These are phyloP conservation scores for Samia ricini DNA, from an alignment of 1,140 invertebrate genomes.

Conservation along the genomic window DNA sequence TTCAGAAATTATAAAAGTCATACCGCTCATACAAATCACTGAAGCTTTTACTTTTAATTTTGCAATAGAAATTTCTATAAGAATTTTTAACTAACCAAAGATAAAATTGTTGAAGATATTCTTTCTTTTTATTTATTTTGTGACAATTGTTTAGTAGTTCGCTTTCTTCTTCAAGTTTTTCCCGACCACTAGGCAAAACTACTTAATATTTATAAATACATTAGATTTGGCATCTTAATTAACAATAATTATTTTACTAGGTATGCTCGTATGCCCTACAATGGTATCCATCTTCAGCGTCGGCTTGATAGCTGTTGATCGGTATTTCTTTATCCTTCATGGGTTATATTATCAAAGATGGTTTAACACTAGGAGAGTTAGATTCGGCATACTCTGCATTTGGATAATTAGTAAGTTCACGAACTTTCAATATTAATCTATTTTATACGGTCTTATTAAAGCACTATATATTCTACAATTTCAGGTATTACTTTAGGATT, in stretches of 20 bases:
- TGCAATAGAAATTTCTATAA: neutral
- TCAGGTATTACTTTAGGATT: constrained; percentile 77
- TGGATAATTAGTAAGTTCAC: constrained; percentile 75
- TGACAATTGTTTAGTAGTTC: neutral
- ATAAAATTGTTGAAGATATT: too few species aligned
- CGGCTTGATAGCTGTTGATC: constrained; percentile 78
- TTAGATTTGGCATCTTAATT: neutral
- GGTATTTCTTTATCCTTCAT: constrained; percentile 79
- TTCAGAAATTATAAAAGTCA: too few species aligned
- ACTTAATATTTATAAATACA: neutral
- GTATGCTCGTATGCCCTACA: constrained; percentile 78
- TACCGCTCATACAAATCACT: too few species aligned
- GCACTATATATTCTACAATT: constrained; percentile 27
- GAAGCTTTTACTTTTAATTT: neutral
- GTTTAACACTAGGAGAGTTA: constrained; percentile 75
- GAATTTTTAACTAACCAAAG: neutral
- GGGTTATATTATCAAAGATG: constrained; percentile 78
- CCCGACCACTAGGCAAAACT: too few species aligned
- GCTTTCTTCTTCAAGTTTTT: neutral
- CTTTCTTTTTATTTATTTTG: too few species aligned
- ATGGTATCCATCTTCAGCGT: constrained; percentile 80
- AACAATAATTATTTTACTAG: constrained; percentile 42
- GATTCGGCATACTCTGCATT: constrained; percentile 70
- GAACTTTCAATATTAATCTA: neutral
- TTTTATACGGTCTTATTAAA: constrained; percentile 1